A percentile compares a stretch with the other conserved stretches of the same genome.
Evolutionary conservation across 2,888 invertebrate genomes (phyloP).

Genomic region (Cephus rjabovi): DNA sequence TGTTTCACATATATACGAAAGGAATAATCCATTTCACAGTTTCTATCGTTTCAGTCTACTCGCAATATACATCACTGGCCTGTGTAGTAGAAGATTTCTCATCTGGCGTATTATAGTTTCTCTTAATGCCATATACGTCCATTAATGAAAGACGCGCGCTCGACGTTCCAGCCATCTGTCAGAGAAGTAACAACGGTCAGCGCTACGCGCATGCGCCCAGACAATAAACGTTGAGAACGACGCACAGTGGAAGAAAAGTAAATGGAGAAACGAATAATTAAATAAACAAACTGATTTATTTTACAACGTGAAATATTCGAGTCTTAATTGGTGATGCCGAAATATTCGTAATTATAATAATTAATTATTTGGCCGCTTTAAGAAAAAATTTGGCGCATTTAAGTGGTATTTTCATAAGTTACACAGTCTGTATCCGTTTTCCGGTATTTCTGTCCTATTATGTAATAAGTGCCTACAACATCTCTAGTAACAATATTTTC

Average conservation of each 20-base stretch:
- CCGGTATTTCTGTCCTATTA: neutral
- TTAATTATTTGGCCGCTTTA: too few species aligned
- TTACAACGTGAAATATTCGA: constrained; percentile 43
- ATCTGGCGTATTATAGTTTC: constrained; percentile 18
- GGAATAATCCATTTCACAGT: constrained; percentile 60
- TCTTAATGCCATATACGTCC: neutral
- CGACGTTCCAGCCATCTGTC: constrained; percentile 8
- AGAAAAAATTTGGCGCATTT: too few species aligned
- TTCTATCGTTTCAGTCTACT: constrained; percentile 44
- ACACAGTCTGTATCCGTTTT: constrained; percentile 18
- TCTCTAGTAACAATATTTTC: constrained; percentile 18
- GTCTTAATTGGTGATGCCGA: constrained; percentile 54
- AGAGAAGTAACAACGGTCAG: constrained; percentile 5
- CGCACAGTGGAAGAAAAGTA: constrained; percentile 39
- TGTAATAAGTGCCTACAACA: constrained; percentile 19
- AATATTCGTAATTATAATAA: constrained; percentile 44
- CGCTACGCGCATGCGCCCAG: too few species aligned
- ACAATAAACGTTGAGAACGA: too few species aligned
- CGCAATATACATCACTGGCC: constrained; percentile 49
- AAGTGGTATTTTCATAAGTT: neutral
- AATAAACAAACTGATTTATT: constrained; percentile 52
- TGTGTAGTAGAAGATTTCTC: constrained; percentile 51
- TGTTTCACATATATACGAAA: constrained; percentile 17
- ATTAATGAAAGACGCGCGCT: neutral
- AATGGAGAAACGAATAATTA: constrained; percentile 19